phyloP scores from a whole-genome alignment of 2,888 invertebrate genomes.

The Drosophila meridiana region DNA sequence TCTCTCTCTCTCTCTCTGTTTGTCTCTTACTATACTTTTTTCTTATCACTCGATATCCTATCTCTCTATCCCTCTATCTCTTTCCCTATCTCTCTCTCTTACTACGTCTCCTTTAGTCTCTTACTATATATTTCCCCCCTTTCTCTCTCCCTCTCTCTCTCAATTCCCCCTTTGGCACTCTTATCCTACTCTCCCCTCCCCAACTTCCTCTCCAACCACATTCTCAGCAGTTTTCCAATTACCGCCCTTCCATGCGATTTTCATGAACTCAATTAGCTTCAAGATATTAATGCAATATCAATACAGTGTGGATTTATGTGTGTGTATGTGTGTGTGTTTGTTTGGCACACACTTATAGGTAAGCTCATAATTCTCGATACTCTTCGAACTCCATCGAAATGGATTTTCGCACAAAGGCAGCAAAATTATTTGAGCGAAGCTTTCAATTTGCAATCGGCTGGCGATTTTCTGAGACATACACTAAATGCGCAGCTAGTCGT shows the following conservation, averaged over 20 bases:
- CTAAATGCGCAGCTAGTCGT: conserved; percentile 59
- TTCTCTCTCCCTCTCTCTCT: neutral
- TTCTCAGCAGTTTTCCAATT: neutral
- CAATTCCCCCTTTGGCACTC: neutral
- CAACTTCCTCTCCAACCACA: neutral
- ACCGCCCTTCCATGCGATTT: conserved; percentile 14
- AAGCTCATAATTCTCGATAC: neutral
- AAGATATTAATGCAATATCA: neutral
- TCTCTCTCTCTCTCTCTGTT: neutral
- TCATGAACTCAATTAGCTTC: conserved; percentile 1
- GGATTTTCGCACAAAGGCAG: conserved; percentile 19
- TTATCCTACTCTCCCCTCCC: neutral
- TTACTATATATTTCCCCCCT: no score
- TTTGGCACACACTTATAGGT: neutral
- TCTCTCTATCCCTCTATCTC: neutral
- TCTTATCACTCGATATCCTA: neutral
- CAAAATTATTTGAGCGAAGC: neutral
- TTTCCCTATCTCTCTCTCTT: neutral
- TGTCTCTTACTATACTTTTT: neutral
- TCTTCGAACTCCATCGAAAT: neutral
- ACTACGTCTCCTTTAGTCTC: neutral
- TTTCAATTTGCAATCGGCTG: conserved; percentile 51
- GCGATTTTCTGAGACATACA: conserved; percentile 53
- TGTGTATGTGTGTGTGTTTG: neutral
- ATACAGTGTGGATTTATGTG: neutral